These are phyloP conservation scores for Dorcus parallelipipedus DNA, from an alignment of 2,888 invertebrate species.

Conservation along the genomic window DNA sequence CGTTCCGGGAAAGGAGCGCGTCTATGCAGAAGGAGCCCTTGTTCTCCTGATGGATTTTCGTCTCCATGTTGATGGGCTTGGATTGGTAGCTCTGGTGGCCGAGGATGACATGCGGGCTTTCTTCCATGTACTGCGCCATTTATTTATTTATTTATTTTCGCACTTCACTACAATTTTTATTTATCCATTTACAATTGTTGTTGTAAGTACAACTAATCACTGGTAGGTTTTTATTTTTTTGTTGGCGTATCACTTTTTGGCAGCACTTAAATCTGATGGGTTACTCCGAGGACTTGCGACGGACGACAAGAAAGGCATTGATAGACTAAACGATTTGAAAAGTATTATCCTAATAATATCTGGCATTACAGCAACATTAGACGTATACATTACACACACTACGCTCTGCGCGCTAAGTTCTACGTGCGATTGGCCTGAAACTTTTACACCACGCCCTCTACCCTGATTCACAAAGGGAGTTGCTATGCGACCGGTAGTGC, in stretches of 20 bases:
- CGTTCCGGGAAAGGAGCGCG: slow-evolving; percentile 66
- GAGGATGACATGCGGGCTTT: slow-evolving; percentile 29
- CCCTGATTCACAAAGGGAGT: slow-evolving; percentile 30
- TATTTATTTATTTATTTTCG: neutral
- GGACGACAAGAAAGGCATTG: slow-evolving; percentile 37
- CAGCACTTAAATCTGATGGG: no score
- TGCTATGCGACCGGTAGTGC: slow-evolving; percentile 24
- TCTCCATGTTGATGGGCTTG: slow-evolving; percentile 43
- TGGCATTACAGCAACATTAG: slow-evolving; percentile 51
- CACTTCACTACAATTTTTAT: no score
- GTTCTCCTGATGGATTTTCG: slow-evolving; percentile 43
- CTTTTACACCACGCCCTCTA: slow-evolving; percentile 30
- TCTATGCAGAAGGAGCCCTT: slow-evolving; percentile 85
- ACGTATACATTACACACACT: slow-evolving; percentile 47
- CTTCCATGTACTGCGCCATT: slow-evolving; percentile 41
- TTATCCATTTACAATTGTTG: no score
- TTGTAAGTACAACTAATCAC: no score
- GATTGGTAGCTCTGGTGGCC: slow-evolving; percentile 30
- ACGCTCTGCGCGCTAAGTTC: slow-evolving; percentile 40
- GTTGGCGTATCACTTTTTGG: no score
- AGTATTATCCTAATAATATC: slow-evolving; percentile 52
- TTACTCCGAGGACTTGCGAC: slow-evolving; percentile 22
- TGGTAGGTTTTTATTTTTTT: no score
- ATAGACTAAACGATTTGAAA: slow-evolving; percentile 50
- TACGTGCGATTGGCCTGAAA: slow-evolving; percentile 39